Evolutionary conservation across 2,797 vertebrate genomes (phyloP), one percentile per base, ranked within the genome.

Genomic region (Gymnothorax javanicus): DNA sequence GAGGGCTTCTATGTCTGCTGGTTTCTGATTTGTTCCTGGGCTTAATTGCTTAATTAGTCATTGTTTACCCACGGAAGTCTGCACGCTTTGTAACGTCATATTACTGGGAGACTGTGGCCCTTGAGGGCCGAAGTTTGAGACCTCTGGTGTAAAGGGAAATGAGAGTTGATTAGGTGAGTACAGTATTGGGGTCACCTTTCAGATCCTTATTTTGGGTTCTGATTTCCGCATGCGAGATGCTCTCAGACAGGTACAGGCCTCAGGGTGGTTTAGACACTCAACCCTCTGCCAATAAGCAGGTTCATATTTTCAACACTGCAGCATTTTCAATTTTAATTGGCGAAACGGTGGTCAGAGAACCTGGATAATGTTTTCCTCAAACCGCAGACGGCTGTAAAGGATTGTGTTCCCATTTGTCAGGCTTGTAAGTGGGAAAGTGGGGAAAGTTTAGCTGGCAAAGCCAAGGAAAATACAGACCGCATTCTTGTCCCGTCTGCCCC

Each of bases 141-240:
- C 20, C 9, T 52, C 4, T 20, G n/a, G 77, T 4, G n/a, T 56
- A 8, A 56, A 56, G 77, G n/a, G 20, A 9, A 50, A 77, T 77
- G 52, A 73, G 85, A 60, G 83, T 69, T 86, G n/a, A 87, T 52
- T 86, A 56, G 56, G 60, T 71, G 58, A 71, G 54, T 87, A n/a
- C 27, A 27, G 67, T 56, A 13, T 43, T 56, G 25, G 77, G 83
- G 56, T 58, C 6, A 20, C 50, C 6, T 79, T 79, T 79, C 75
- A 52, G 33, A 33, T 75, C 27, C 25, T 43, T 33, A 4, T 33
- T 43, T 75, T 27, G 17, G 43, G 43, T 17, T 79, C 75, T 52
- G 7, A 13, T 79, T 54, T 20, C 75, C 17, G 13, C 7, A 52
- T 50, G 50, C 17, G n/a, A 81, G 50, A 5, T n/a, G 77, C 77